Base-by-base conservation (phyloP, 2,797 vertebrate genomes). In the Periophthalmus magnuspinnatus region DNA sequence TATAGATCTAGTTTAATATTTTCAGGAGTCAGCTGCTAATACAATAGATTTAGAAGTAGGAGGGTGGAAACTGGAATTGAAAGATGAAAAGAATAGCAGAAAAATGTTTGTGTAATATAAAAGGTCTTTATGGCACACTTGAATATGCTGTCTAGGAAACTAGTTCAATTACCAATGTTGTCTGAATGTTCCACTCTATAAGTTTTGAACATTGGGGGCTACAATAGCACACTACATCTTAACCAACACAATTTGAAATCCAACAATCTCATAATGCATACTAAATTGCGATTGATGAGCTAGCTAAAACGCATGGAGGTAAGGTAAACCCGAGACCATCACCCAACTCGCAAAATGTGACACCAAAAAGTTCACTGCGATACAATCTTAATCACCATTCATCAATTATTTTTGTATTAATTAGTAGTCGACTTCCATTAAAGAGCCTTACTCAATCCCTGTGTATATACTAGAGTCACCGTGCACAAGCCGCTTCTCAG, bases 401-500 rank as follows among this genome's bases (percentile, higher is more conserved):
- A 48, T 63, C 14, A 24, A 16, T 47, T 16, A 47, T 64, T 28
- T 41, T 11, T 45, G 34, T 14, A 14, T 55, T 13, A 62, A 64
- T 64, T 64, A 64, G 22, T 2, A 7, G 24, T 47, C 21, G 6
- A 64, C 61, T 28, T 28, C 62, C 62, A 32, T 64, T 16, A 64
- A 28, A 41, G 22, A 28, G 22, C 62, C n/a, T 62, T 22, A 41
- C n/a, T 41, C 38, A 28, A 79, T 68, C 67, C 79, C 69, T 77
- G 61, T 0, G 19, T 68, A 56, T 5, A 67, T 24, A 67, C 72
- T 81, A 84, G 83, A 89, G 81, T 87, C 68, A 72, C 21, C 47
- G 63, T 74, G 70, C 81, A 65, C 78, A 70, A 81, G 72, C 74
- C 63, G 70, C 77, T 70, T 78, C 74, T 74, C 68, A 80, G 69